Evolutionary conservation across 2,888 invertebrate genomes (phyloP).

Genomic region (Tryphoninae sp.): DNA sequence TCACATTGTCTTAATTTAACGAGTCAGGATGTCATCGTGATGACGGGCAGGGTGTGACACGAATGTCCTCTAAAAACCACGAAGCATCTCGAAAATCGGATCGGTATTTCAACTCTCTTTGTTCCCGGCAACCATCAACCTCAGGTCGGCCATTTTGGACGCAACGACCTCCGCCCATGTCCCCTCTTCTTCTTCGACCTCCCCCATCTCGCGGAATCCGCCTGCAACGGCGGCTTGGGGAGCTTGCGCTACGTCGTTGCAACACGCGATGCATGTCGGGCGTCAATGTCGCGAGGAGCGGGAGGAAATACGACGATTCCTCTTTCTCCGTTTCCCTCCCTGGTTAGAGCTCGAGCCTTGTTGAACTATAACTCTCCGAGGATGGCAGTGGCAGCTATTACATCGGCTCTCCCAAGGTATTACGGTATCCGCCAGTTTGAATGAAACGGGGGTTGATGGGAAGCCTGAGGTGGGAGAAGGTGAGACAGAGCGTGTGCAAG

Average conservation of each 20-base stretch:
- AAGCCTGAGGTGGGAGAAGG: slow-evolving; percentile 59
- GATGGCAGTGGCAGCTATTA: slow-evolving; percentile 80
- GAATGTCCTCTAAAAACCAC: too few relatives aligned
- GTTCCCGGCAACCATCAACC: slow-evolving; percentile 42
- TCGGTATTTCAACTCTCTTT: neutral
- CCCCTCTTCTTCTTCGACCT: slow-evolving; percentile 10
- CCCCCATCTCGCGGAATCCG: slow-evolving; percentile 41
- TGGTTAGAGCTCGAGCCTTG: slow-evolving; percentile 68
- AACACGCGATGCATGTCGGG: slow-evolving; percentile 54
- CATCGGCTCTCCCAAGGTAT: slow-evolving; percentile 79
- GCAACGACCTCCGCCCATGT: slow-evolving; percentile 59
- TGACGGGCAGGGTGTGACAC: too few relatives aligned
- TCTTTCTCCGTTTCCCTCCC: slow-evolving; percentile 27
- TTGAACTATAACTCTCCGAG: slow-evolving; percentile 79
- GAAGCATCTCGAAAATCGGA: neutral
- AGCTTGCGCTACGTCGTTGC: slow-evolving; percentile 63
- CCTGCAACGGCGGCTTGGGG: slow-evolving; percentile 57
- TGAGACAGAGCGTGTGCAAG: slow-evolving; percentile 62
- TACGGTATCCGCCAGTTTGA: slow-evolving; percentile 76
- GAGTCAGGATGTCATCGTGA: neutral
- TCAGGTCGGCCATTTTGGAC: slow-evolving; percentile 61
- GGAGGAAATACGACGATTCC: slow-evolving; percentile 52
- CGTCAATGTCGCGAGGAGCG: slow-evolving; percentile 58
- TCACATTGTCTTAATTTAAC: neutral
- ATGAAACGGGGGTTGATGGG: slow-evolving; percentile 44